Base-by-base conservation (phyloP, 2,888 invertebrate species). In the Byasa hedistus region DNA sequence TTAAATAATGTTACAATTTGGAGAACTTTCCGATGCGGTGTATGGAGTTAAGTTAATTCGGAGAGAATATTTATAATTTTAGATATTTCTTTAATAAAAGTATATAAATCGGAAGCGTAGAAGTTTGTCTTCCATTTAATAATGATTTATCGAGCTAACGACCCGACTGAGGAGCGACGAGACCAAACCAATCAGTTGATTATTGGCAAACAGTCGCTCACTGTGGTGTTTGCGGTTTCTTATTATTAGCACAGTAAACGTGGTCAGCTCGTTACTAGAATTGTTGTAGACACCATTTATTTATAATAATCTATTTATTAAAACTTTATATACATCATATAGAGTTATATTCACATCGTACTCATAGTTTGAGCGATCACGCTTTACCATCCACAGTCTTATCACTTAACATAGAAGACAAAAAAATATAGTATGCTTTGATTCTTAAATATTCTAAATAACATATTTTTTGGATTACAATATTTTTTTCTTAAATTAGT, bases 141-240 rank as follows among this genome's bases (percentile, higher is more conserved):
- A 36, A 57, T 39, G 57, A 57, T 39, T 57, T 22, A 57, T 57
- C 17, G 39, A 22, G 17, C 39, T 57, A 57, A 39, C 57, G 39
- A 39, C 22, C 57, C 23, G 39, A 17, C 21, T 51, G n/a, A 44
- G 15, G 58, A 10, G 32, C 27, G 57, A 48, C 57, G 19, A 36
- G 57, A 57, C 51, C 44, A 57, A 63, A 32, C 32, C 63, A 63
- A 63, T 63, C 51, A 57, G 15, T 63, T 63, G 48, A 63, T 63
- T 63, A 63, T 59, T 67, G 56, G 44, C 48, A 65, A 54, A 60
- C 65, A 65, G 58, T 66, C 48, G 21, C 39, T 61, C n/a, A 21
- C 54, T 63, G 66, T 32, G 63, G 57, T 22, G 27, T 32, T 63
- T 63, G 63, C 23, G 63, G 63, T 63, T 63, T 57, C 63, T 57